Evolutionary conservation across 2,888 invertebrate species (phyloP), one percentile per base, ranked within the genome.

Genomic region (Xylota sylvarum): DNA sequence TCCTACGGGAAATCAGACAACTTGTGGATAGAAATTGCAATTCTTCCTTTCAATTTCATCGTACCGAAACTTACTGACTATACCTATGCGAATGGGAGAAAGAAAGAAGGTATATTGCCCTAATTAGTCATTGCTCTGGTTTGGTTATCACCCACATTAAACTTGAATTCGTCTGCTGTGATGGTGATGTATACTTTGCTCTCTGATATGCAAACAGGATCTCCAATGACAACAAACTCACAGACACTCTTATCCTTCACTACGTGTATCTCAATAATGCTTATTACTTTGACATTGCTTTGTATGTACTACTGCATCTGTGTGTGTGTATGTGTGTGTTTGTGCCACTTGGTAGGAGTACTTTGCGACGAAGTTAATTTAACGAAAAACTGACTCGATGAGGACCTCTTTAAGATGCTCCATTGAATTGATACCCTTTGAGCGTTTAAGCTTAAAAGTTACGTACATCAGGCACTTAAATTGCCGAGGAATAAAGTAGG

Each of bases 1-100:
- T 69, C 84, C 84, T 84, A 55, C 14, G 79, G 84, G 84, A 84
- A 84, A 84, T 84, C 84, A 84, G 62, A 40, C 27, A 69, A 70
- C 79, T 69, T 79, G 67, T 69, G 67, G 62, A 84, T 55, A 60
- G 72, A 72, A 67, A 69, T 79, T 73, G 69, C 52, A 79, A 69
- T 69, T 79, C 69, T 74, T 69, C 73, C 69, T 62, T 79, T 74
- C 69, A 23, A 79, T 79, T 79, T 74, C 74, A 73, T 79, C 78
- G 73, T 72, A 70, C 32, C 52, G 70, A 19, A 48, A 65, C 40
- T 72, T 55, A 48, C 52, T 6, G 43, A 12, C n/a, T 69, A 12
- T 37, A 37, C 3, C 1, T 37, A 10, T 37, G 37, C 10, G 6
- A 5, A 32, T 7, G 35, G 35, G 6, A 6, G 2, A n/a, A n/a